These are phyloP conservation scores for Chironomus tentans DNA, from an alignment of 2,888 invertebrate genomes.

Conservation along the genomic window DNA sequence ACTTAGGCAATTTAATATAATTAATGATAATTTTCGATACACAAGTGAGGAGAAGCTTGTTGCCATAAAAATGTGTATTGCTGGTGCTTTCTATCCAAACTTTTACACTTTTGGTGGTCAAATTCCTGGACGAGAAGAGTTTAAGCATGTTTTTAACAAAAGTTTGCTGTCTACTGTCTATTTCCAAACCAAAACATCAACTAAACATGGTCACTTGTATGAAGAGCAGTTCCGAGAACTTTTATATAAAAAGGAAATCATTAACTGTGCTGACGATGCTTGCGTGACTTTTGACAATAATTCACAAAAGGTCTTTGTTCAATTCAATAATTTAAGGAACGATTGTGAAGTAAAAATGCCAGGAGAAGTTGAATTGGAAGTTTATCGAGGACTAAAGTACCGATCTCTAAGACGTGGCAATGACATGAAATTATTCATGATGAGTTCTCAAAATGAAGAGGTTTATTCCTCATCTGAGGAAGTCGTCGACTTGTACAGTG, in stretches of 20 bases:
- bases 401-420: conserved; percentile 42
- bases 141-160: conserved; percentile 41
- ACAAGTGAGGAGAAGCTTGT: conserved; percentile 45
- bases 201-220: conserved; percentile 64
- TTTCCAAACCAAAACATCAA: conserved; percentile 49
- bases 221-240: conserved; percentile 52
- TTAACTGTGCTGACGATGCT: neutral
- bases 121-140: conserved; percentile 35
- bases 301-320: conserved; percentile 56
- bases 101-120: conserved; percentile 52
- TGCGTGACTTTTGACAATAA: conserved; percentile 41
- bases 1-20: conserved; percentile 52
- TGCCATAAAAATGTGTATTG: conserved; percentile 52
- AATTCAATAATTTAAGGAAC: conserved; percentile 47
- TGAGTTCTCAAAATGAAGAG: no score
- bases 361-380: conserved; percentile 54
- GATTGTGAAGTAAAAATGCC: conserved; percentile 38
- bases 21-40: conserved; percentile 40
- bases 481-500: no score
- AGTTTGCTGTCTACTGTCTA: conserved; percentile 72
- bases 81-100: conserved; percentile 81
- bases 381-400: conserved; percentile 66
- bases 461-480: no score
- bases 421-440: neutral
- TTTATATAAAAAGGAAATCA: conserved; percentile 42